Base-by-base conservation (phyloP, 2,797 vertebrate genomes). In the Tauraco hartlaubi region DNA sequence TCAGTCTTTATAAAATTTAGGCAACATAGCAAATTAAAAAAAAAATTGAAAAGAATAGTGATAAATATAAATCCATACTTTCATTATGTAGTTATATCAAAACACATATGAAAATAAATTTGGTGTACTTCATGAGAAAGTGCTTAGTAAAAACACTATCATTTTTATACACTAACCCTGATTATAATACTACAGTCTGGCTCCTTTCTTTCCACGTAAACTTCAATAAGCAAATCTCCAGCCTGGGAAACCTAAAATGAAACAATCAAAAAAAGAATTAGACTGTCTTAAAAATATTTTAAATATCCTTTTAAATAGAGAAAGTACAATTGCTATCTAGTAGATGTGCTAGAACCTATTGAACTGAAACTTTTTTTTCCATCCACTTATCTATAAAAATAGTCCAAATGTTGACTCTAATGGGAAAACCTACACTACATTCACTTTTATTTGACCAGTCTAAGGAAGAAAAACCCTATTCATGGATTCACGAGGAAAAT, bases 151-250 rank as follows among this genome's bases (percentile, higher is more conserved):
- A 85, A 72, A 37, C 19, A 49, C 9, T 59, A 85, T 35, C 4
- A 33, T 28, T 78, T 76, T 64, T 73, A 35, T 77, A 88, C 39
- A 96, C 97, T 95, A 91, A 99, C 99, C 98, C 99, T 99, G 96
- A 99, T 99, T 98, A 99, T 99, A 97, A 99, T 98, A 97, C 99
- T 99, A 94, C 97, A 99, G 96, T 99, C 99, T 8, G 99, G 99
- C 71, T 98, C 98, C 91, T 98, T 99, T 96, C 98, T 99, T 97
- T 99, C 99, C 95, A 99, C 98, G 22, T 99, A 99, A 44, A 99
- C 99, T 97, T 99, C 99, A 89, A 99, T 99, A 96, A 99, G 98
- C 97, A 99, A 96, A 97, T 99, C 99, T 95, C 99, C 99, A 92
- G 99, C 99, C 80, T 99, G 99, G 77, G 99, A 99, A 97, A 99